phyloP scores from a whole-genome alignment of 2,888 invertebrate genomes.

The Plemyria rubiginata region DNA sequence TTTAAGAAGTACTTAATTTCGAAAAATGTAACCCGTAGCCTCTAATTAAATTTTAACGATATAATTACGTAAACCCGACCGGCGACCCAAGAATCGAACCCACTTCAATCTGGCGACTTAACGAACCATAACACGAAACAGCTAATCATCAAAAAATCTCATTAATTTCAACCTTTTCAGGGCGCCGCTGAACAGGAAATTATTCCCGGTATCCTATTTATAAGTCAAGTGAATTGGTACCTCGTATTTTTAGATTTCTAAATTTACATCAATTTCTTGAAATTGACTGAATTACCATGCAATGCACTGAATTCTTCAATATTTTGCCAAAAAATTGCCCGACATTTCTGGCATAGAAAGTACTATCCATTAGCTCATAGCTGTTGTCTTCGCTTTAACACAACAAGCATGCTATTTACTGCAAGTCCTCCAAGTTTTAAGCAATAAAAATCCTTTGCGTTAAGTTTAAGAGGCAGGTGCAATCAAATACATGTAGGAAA shows the following conservation, averaged over 20 bases:
- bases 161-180: conserved; percentile 34
- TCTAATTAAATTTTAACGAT: conserved; percentile 12
- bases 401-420: too few species aligned
- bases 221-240: neutral
- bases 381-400: too few species aligned
- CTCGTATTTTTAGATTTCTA: neutral
- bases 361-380: too few species aligned
- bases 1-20: neutral
- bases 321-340: too few species aligned
- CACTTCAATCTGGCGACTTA: conserved; percentile 32
- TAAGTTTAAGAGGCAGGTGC: too few species aligned
- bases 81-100: conserved; percentile 26
- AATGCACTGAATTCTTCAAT: too few species aligned
- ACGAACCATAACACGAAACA: conserved; percentile 35
- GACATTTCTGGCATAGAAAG: too few species aligned
- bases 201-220: conserved; percentile 6
- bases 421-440: too few species aligned
- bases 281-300: too few species aligned
- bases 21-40: conserved; percentile 2
- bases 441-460: too few species aligned
- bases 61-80: conserved; percentile 7
- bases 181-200: conserved; percentile 26
- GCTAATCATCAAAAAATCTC: conserved; percentile 38
- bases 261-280: too few species aligned
- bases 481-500: too few species aligned